Evolutionary conservation across 2,888 invertebrate species (phyloP).

Genomic region (Keiferia lycopersicella): DNA sequence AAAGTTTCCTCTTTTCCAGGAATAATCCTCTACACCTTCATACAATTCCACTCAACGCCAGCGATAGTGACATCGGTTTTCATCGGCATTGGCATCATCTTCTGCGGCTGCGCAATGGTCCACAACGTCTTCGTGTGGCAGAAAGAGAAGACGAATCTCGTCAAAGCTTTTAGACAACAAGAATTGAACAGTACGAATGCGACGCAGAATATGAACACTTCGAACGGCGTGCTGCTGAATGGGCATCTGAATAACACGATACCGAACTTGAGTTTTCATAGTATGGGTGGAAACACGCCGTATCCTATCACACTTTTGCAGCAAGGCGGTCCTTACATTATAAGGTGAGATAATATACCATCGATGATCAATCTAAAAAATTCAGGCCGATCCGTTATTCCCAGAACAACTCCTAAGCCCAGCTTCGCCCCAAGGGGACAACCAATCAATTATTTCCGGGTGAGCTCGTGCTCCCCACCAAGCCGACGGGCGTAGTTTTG

Average conservation of each 20-base stretch:
- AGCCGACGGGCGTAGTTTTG: no score
- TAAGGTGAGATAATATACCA: slow-evolving; percentile 73
- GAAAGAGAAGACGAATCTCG: slow-evolving; percentile 92
- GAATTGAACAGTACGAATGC: slow-evolving; percentile 55
- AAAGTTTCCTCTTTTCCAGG: slow-evolving; percentile 81
- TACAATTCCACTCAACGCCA: slow-evolving; percentile 95
- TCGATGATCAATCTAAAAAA: no score
- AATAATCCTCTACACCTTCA: slow-evolving; percentile 94
- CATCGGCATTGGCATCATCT: slow-evolving; percentile 93
- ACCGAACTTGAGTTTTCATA: slow-evolving; percentile 70
- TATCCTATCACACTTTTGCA: slow-evolving; percentile 73
- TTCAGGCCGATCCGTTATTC: no score
- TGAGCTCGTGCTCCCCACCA: no score
- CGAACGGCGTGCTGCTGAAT: slow-evolving; percentile 68
- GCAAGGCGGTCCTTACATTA: slow-evolving; percentile 81
- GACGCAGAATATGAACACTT: slow-evolving; percentile 55
- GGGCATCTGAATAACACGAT: slow-evolving; percentile 69
- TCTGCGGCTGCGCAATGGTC: slow-evolving; percentile 96
- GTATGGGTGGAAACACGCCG: slow-evolving; percentile 59
- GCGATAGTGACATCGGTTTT: slow-evolving; percentile 95
- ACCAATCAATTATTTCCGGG: no score
- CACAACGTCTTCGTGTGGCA: slow-evolving; percentile 98
- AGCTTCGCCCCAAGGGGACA: no score
- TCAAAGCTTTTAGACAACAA: slow-evolving; percentile 81
- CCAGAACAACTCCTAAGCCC: no score